A percentile compares a stretch with the other conserved stretches of the same genome.
Conservation (phyloP, 2,797 vertebrate genomes). For the Phylloscopus collybita region DNA sequence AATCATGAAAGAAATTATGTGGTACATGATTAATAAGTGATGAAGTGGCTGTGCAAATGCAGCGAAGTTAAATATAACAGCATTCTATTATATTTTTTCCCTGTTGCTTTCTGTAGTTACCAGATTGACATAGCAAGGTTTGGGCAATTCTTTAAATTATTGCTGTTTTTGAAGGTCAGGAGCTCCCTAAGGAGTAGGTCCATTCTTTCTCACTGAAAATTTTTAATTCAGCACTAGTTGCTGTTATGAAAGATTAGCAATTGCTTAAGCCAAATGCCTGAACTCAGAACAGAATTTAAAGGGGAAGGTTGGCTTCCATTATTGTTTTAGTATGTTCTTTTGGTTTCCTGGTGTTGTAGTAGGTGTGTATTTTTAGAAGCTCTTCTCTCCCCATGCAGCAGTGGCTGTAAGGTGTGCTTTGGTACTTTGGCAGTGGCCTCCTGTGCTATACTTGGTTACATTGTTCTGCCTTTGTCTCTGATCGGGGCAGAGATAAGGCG, state of each 20-base stretch:
- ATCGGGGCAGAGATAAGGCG: not conserved
- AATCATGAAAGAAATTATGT: not conserved
- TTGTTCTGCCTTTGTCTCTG: not conserved
- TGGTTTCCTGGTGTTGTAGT: not conserved
- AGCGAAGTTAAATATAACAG: not conserved
- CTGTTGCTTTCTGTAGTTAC: not conserved
- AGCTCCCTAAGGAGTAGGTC: not conserved
- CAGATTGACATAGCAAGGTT: not conserved
- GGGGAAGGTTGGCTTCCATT: not conserved
- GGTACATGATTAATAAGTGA: not conserved
- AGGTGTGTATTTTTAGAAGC: not conserved
- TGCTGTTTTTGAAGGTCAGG: not conserved
- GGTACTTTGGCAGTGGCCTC: fast-evolving
- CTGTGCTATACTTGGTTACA: not conserved
- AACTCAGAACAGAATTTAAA: not conserved
- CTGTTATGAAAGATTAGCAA: not conserved
- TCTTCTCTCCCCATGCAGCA: fast-evolving
- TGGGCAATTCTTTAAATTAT: not conserved
- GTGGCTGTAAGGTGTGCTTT: not conserved
- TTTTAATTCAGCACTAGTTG: not conserved
- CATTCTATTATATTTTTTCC: not conserved
- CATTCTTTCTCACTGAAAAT: not conserved
- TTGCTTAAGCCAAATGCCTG: not conserved
- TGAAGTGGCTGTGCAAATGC: not conserved
- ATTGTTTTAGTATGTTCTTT: not conserved